Evolutionary conservation across 2,797 vertebrate species (phyloP), one percentile per base, ranked within the genome.

Genomic region (Sebastes matsubarae): DNA sequence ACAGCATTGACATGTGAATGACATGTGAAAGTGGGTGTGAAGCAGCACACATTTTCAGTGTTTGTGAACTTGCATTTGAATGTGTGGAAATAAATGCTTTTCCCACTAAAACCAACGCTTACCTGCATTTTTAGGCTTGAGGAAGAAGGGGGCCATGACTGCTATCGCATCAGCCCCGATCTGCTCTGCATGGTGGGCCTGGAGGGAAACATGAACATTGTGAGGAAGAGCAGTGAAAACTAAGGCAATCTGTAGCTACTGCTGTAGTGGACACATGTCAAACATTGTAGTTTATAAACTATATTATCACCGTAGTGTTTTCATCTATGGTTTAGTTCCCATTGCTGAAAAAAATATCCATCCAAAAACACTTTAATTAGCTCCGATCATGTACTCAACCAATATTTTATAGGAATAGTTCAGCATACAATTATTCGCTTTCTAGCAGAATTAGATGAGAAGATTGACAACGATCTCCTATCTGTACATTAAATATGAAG

Each of bases 131-230:
- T 69, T 81, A 14, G 97, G 97, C 91, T 97, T 99, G 89, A 98
- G 95, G 93, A 97, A 98, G 82, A 88, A 98, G 6, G 98, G 98
- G 0, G 97, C 90, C 13, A 99, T 96, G 67, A 95, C 96, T 64
- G 97, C 95, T 32, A 99, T 99, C 22, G 94, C 98, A 86, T 96
- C 92, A 0, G 96, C 98, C 75, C 95, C 92, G 25, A 96, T 92
- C 60, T 94, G 75, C 61, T 91, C 96, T 77, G 98, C 97, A 0
- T 99, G 98, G 36, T 78, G 89, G 64, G 98, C 97, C 98, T 99
- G 79, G 3, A 79, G 57, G 29, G n/a, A 67, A 46, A 36, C 6
- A 68, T 13, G 4, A 46, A 72, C 8, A 60, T 20, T 8, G 42
- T 38, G 5, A 72, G 2, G 2, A 65, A 20, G 27, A 42, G 50